Percentiles rank a stretch among this genome's conserved stretches.
phyloP scores from a whole-genome alignment of 2,797 vertebrate species.

The Dermochelys coriacea region DNA sequence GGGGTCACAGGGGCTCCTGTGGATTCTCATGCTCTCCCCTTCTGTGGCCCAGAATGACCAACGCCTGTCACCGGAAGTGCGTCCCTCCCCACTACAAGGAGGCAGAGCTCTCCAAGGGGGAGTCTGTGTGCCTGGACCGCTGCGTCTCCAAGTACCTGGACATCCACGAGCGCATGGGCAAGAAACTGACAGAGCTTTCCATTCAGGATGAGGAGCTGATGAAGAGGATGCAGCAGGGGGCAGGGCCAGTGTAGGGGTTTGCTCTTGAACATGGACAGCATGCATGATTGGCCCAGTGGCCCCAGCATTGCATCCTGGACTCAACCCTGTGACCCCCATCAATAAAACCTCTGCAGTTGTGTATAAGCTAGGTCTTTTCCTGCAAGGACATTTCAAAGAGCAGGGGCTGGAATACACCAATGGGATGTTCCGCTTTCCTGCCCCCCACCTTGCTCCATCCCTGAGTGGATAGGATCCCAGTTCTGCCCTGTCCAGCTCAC shows the following conservation, averaged over 20 bases:
- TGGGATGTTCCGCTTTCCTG: background rate
- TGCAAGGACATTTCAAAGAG: background rate
- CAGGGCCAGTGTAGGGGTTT: slow-evolving; percentile 55
- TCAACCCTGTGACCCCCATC: background rate
- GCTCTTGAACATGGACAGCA: background rate
- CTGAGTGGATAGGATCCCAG: background rate
- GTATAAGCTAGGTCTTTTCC: background rate
- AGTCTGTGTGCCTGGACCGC: slow-evolving; percentile 95
- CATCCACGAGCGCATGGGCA: slow-evolving; percentile 94
- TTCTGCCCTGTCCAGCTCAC: background rate
- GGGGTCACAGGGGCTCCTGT: background rate
- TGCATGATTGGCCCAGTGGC: background rate
- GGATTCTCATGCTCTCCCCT: background rate
- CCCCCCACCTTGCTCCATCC: background rate
- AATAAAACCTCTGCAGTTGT: slow-evolving; percentile 49
- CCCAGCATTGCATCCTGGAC: background rate
- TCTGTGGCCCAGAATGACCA: slow-evolving; percentile 86
- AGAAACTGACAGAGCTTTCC: slow-evolving; percentile 94
- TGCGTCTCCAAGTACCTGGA: slow-evolving; percentile 98
- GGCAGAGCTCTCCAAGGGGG: slow-evolving; percentile 93
- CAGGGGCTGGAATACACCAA: background rate
- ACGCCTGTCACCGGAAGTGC: slow-evolving; percentile 95
- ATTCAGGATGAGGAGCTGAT: slow-evolving; percentile 95
- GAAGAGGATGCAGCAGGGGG: slow-evolving; percentile 86
- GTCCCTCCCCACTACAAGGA: slow-evolving; percentile 97